Base-by-base conservation (phyloP, 2,113 vertebrate species). In the Chaenogobius annularis region DNA sequence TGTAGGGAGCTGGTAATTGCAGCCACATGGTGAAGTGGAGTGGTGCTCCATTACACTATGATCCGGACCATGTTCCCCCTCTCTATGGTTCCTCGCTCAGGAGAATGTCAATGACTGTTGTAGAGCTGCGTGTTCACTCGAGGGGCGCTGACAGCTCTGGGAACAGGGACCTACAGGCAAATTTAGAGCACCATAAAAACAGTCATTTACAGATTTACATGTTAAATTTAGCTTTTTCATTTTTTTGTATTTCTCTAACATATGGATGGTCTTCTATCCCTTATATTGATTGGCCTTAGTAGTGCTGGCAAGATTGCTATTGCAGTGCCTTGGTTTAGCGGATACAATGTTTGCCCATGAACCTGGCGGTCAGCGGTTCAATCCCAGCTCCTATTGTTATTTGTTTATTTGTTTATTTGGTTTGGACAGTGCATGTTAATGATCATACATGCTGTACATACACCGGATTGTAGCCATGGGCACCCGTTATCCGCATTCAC, bases 101-200 rank as follows among this genome's bases (percentile, higher is more conserved):
- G 85, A 88, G 72, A 89, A 88, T 85, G 84, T 88, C 85, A 86
- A 83, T 77, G 74, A 81, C 75, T 75, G 19, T 84, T 82, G 78
- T 72, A 77, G 75, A 71, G 78, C 69, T 70, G 83, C 80, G 72
- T 73, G 70, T 77, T 47, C 20, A 79, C 15, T 52, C 72, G 77
- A 63, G 59, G 77, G 73, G 35, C 68, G 74, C 71, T 80, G 86
- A 77, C 66, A 80, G 82, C 72, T 82, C 80, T 59, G 68, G 63
- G 74, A 80, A 73, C 74, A 70, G 77, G 66, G 73, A 85, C 80
- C 50, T 54, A 84, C 84, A 82, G 79, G 81, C 74, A 74, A 67
- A 67, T 66, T 19, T 40, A 63, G 17, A 43, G 15, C 26, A 35
- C 58, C 13, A 17, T 35, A 61, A 63, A 63, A 63, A 63, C 17